Conservation (phyloP, 2,113 vertebrate species). For the mouse (Mus musculus) region DNA sequence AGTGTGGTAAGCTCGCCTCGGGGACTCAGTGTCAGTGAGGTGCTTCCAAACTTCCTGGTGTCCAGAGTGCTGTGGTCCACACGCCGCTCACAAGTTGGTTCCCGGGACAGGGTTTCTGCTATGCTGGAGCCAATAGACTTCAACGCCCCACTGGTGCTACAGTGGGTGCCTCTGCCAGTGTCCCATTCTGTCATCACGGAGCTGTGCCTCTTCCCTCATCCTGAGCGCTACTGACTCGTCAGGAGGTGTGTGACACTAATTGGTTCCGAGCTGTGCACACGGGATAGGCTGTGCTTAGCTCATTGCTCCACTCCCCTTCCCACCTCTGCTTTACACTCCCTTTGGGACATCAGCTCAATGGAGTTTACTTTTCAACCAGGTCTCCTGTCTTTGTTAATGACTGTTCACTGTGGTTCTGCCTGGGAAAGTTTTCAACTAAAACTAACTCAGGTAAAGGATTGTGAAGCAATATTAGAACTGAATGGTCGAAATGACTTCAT, state of each 20-base stretch:
- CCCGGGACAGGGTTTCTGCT: not conserved
- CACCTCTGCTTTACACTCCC: not conserved
- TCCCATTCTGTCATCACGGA: not conserved
- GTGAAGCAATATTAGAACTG: not conserved
- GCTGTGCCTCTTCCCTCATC: not conserved
- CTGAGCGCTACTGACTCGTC: not conserved
- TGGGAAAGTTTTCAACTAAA: not conserved
- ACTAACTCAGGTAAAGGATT: not conserved
- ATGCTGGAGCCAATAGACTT: not conserved
- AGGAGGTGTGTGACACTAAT: not conserved
- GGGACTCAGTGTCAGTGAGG: fast-evolving
- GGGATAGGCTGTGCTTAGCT: not conserved
- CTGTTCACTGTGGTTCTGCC: not conserved
- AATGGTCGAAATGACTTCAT: not conserved
- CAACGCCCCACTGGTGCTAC: not conserved
- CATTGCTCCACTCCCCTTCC: not conserved
- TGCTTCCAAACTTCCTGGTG: not conserved
- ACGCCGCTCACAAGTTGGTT: fast-evolving
- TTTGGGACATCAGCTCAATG: not conserved
- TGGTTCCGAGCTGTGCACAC: not conserved
- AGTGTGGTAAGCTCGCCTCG: not conserved
- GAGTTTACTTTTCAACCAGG: not conserved
- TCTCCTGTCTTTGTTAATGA: not conserved
- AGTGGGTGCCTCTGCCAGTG: not conserved
- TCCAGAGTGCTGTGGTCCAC: not conserved